Percentiles rank a stretch among this genome's conserved stretches.
Evolutionary conservation across 2,797 vertebrate genomes (phyloP).

Genomic region (Mallotus villosus): DNA sequence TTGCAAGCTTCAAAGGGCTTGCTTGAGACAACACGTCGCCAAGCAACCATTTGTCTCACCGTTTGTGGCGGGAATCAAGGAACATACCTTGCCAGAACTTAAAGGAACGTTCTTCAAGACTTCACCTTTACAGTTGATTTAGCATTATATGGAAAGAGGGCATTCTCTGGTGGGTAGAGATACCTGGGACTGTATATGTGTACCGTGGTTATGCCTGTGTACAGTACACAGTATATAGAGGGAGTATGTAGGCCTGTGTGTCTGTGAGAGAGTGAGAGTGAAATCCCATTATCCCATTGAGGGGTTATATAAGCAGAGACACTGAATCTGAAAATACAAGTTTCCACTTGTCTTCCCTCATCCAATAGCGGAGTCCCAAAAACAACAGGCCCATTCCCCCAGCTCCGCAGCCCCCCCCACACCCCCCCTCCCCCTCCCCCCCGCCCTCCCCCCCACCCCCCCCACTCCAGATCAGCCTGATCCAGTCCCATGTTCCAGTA

Average conservation of each 20-base stretch:
- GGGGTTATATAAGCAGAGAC: conserved; percentile 43
- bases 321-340: conserved; percentile 48
- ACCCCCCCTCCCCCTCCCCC: conserved; percentile 43
- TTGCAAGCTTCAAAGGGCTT: no score
- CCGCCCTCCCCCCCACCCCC: conserved; percentile 31
- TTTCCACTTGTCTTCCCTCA: conserved; percentile 58
- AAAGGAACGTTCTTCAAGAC: no score
- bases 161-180: not conserved
- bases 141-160: no score
- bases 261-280: conserved; percentile 7
- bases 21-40: no score
- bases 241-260: conserved; percentile 45
- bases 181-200: no score
- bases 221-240: conserved; percentile 8
- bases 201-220: no score
- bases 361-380: conserved; percentile 54
- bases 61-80: no score
- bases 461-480: conserved; percentile 31
- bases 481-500: conserved; percentile 44
- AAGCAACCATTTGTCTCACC: no score
- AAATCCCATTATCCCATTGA: conserved; percentile 24
- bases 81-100: no score
- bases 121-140: no score
- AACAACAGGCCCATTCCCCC: conserved; percentile 58
- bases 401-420: conserved; percentile 48